Conservation (phyloP, 1,140 invertebrate species). For the Dendroctonus valens region DNA sequence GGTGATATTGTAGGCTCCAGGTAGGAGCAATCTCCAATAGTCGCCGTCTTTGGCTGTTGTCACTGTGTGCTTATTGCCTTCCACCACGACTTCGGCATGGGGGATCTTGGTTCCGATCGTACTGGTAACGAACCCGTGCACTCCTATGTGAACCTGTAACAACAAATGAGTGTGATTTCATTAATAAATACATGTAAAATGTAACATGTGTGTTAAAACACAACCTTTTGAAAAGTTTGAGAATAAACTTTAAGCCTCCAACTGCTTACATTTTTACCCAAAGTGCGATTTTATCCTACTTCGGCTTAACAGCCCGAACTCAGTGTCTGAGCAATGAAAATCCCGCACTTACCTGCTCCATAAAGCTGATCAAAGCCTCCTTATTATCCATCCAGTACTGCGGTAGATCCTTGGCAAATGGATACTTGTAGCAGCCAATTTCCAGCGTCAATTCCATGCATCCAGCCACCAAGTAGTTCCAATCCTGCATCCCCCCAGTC, state of each 20-base stretch:
- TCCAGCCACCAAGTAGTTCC: conserved; percentile 91
- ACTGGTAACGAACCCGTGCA: conserved; percentile 83
- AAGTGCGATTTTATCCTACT: neutral
- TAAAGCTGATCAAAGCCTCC: conserved; percentile 78
- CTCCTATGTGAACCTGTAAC: conserved; percentile 76
- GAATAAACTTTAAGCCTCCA: too few species aligned
- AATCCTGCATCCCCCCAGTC: conserved; percentile 96
- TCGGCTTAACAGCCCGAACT: neutral
- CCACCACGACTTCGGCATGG: conserved; percentile 72
- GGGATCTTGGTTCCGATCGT: conserved; percentile 69
- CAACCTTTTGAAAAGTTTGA: too few species aligned
- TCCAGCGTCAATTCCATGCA: conserved; percentile 95
- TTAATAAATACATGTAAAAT: neutral
- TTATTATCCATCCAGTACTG: conserved; percentile 87
- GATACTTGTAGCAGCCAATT: conserved; percentile 92
- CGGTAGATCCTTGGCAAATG: conserved; percentile 68
- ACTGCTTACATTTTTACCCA: too few species aligned
- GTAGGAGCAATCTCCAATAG: conserved; percentile 88
- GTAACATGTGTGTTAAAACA: too few species aligned
- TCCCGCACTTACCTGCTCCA: conserved; percentile 71
- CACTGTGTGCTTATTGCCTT: conserved; percentile 70
- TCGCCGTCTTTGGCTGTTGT: conserved; percentile 75
- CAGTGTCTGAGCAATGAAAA: neutral
- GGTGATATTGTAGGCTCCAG: conserved; percentile 84
- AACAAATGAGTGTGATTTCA: neutral